Conservation (phyloP, 2,888 invertebrate species). For the Tillus elongatus region DNA sequence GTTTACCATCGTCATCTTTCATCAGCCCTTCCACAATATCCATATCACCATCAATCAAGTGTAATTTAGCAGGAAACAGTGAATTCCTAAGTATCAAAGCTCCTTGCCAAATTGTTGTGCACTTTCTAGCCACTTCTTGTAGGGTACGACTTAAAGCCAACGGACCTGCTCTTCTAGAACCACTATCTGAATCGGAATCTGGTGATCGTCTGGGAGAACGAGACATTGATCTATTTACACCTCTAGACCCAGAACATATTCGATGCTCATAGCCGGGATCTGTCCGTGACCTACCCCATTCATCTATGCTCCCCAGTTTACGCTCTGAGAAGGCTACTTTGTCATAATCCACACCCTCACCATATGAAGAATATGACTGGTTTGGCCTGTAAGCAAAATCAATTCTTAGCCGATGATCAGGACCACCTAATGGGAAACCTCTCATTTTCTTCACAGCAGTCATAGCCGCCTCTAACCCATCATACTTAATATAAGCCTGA, state of each 20-base stretch:
- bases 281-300: constrained; percentile 55
- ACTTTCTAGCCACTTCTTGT: constrained; percentile 79
- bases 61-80: constrained; percentile 89
- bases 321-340: constrained; percentile 58
- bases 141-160: constrained; percentile 68
- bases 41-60: constrained; percentile 86
- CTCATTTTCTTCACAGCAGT: constrained; percentile 96
- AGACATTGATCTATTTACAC: constrained; percentile 67
- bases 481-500: constrained; percentile 92
- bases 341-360: constrained; percentile 56
- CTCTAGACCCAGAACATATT: constrained; percentile 57
- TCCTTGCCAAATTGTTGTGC: constrained; percentile 85
- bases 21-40: constrained; percentile 89
- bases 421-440: constrained; percentile 86
- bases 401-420: constrained; percentile 81
- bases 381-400: constrained; percentile 82
- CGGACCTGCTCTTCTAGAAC: constrained; percentile 64
- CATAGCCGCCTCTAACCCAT: constrained; percentile 92
- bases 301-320: constrained; percentile 59
- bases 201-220: constrained; percentile 66
- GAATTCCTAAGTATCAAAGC: constrained; percentile 94
- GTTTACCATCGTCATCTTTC: constrained; percentile 91
- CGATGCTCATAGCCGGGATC: constrained; percentile 51
- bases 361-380: constrained; percentile 60
- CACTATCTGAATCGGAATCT: constrained; percentile 74